Base-by-base conservation (phyloP, 2,113 vertebrate species). In the Siniperca chuatsi region DNA sequence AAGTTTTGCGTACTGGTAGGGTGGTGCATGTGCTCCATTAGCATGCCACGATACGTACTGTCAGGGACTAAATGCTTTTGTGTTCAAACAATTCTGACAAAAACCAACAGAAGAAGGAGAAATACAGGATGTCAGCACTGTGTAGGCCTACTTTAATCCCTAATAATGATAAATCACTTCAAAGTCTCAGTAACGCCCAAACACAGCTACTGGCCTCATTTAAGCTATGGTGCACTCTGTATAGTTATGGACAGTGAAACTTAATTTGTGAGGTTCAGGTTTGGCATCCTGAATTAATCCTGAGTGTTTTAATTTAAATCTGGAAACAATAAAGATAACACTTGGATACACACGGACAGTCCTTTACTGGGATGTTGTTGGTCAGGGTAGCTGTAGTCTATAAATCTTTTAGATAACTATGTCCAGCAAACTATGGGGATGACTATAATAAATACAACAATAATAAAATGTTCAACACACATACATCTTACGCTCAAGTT, bases 161-260 rank as follows among this genome's bases (percentile, higher is more conserved):
- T 37, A 57, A 67, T 73, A 67, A 68, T 82, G 80, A 86, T 90
- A 75, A 91, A 89, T 91, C 75, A 80, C 48, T 57, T 40, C 67
- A 58, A 65, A 61, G 78, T 64, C n/a, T 74, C 48, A 37, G 77
- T 48, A 37, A 83, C 15, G 8, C 29, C 74, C 70, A 40, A 58
- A 61, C 52, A 67, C 33, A 72, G 55, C 54, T 68, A 57, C 71
- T 60, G 52, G 75, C 60, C 57, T 71, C 75, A 65, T 72, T 84
- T 66, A 69, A 81, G 79, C 79, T 60, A 29, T 50, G 72, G 8
- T 83, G 68, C 79, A 84, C 75, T 86, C 78, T 55, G 55, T 18
- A 68, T 85, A 82, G 87, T 89, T 87, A 87, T 62, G 29, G 79
- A 75, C 70, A 76, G 67, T 87, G 68, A 68, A 84, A 89, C 75